Conservation (phyloP, 2,113 vertebrate genomes). For the Caranx ignobilis region DNA sequence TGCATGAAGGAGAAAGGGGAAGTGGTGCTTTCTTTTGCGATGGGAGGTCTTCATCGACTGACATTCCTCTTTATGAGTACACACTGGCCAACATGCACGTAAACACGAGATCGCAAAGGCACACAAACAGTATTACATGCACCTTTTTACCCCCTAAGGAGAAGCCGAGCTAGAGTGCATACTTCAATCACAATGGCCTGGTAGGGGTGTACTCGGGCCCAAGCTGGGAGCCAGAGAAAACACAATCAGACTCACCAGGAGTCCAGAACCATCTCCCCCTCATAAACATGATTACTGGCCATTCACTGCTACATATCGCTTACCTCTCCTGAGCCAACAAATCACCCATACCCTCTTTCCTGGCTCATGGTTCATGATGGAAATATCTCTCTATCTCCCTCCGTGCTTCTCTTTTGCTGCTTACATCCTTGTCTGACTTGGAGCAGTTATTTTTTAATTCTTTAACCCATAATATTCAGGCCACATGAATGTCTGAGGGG, state of each 20-base stretch:
- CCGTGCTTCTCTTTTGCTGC: neutral
- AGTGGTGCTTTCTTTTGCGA: conserved; percentile 78
- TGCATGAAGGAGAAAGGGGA: conserved; percentile 74
- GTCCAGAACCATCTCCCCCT: conserved; percentile 64
- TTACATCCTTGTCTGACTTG: neutral
- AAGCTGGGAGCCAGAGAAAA: conserved; percentile 75
- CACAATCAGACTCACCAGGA: conserved; percentile 69
- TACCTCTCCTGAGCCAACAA: conserved; percentile 64
- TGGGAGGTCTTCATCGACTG: conserved; percentile 71
- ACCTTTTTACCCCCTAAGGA: conserved; percentile 62
- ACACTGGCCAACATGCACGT: conserved; percentile 38
- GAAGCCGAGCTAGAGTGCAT: conserved; percentile 53
- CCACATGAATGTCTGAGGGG: conserved; percentile 19
- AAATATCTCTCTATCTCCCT: conserved; percentile 9
- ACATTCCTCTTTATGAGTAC: conserved; percentile 63
- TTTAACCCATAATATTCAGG: conserved; percentile 31
- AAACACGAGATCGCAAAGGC: conserved; percentile 46
- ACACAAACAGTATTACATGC: conserved; percentile 40
- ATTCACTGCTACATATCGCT: conserved; percentile 59
- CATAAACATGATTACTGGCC: conserved; percentile 72
- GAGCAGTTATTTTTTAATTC: conserved; percentile 19
- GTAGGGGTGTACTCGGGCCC: conserved; percentile 67
- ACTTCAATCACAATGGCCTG: conserved; percentile 74
- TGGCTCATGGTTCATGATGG: conserved; percentile 23
- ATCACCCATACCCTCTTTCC: conserved; percentile 44